Evolutionary conservation across 2,888 invertebrate species (phyloP).

Genomic region (Andrena praecox): DNA sequence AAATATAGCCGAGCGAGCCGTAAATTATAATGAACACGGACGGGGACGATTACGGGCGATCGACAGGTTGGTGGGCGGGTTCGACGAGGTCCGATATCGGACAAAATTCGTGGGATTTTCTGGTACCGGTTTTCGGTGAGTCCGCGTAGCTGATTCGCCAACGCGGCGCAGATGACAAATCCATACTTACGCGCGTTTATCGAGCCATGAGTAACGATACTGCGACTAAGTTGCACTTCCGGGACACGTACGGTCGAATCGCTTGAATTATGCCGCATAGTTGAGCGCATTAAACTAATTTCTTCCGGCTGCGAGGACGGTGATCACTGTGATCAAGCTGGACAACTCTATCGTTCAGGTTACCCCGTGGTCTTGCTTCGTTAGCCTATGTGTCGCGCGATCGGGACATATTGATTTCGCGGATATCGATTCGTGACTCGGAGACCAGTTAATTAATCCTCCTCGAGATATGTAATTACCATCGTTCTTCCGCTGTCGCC

Average conservation of each 20-base stretch:
- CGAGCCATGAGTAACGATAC: not conserved
- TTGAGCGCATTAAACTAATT: not conserved
- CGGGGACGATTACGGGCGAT: constrained; percentile 11
- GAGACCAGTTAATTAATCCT: not conserved
- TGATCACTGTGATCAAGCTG: not conserved
- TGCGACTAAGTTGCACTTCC: not conserved
- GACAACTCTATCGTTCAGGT: not conserved
- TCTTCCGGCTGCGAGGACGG: constrained; percentile 4
- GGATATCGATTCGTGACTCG: no score
- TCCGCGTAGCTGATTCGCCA: not conserved
- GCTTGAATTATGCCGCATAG: constrained; percentile 12
- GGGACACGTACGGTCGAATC: not conserved
- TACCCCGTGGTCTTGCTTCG: not conserved
- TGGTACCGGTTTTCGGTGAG: not conserved
- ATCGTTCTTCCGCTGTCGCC: not conserved
- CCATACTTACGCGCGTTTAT: constrained; percentile 10
- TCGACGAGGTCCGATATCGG: not conserved
- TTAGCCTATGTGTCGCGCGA: not conserved
- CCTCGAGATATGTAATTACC: not conserved
- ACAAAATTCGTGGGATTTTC: not conserved
- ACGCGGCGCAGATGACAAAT: not conserved
- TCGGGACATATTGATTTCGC: constrained; percentile 2
- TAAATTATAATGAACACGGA: constrained; percentile 40
- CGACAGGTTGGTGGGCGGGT: not conserved
- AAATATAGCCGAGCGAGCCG: not conserved